These are phyloP conservation scores for Pteromalus puparum DNA, from an alignment of 1,140 invertebrate genomes.

Conservation along the genomic window DNA sequence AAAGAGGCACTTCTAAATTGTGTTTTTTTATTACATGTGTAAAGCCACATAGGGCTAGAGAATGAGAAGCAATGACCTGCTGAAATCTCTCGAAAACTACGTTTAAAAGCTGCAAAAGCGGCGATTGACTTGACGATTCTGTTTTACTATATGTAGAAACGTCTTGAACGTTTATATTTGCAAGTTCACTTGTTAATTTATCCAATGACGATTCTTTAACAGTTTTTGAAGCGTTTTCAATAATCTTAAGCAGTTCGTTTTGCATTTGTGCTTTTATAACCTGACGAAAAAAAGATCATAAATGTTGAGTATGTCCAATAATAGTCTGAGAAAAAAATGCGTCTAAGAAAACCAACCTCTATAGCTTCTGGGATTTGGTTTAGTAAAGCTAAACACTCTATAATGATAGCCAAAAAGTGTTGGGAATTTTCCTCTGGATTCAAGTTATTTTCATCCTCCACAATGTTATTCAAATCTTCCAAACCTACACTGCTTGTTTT, in stretches of 20 bases:
- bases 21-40: slow-evolving; percentile 77
- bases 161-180: slow-evolving; percentile 43
- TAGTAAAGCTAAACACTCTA: slow-evolving; percentile 90
- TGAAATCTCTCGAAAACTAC: slow-evolving; percentile 86
- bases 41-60: slow-evolving; percentile 79
- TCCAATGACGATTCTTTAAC: slow-evolving; percentile 77
- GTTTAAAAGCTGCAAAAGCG: slow-evolving; percentile 78
- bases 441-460: slow-evolving; percentile 79
- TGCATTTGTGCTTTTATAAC: slow-evolving; percentile 88
- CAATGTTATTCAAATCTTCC: slow-evolving; percentile 71
- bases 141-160: slow-evolving; percentile 17
- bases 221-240: slow-evolving; percentile 85
- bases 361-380: slow-evolving; percentile 90
- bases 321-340: slow-evolving; percentile 42
- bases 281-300: slow-evolving; percentile 70
- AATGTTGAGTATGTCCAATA: slow-evolving; percentile 11
- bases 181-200: slow-evolving; percentile 51
- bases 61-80: slow-evolving; percentile 83
- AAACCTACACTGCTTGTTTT: slow-evolving; percentile 55
- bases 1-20: slow-evolving; percentile 77
- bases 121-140: slow-evolving; percentile 58
- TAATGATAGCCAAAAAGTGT: slow-evolving; percentile 87
- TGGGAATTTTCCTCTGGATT: slow-evolving; percentile 83
- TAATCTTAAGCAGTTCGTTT: slow-evolving; percentile 85
- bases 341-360: slow-evolving; percentile 78